Percentiles rank a stretch among this genome's conserved stretches.
Conservation (phyloP, 1,140 invertebrate genomes). For the Leguminivora glycinivorella region DNA sequence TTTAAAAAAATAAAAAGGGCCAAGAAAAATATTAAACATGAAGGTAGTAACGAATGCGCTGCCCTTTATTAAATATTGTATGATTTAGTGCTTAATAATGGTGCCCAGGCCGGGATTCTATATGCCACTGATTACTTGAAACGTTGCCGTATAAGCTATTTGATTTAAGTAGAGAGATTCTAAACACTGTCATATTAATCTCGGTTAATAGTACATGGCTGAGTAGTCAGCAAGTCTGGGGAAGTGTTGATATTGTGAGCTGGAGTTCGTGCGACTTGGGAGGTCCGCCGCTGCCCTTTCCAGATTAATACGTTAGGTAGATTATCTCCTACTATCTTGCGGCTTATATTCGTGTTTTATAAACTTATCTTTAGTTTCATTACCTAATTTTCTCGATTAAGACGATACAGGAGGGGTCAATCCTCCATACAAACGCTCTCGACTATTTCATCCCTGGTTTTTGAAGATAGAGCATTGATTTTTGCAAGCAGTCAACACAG, state of each 20-base stretch:
- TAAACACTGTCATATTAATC: conserved; percentile 45
- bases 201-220: conserved; percentile 41
- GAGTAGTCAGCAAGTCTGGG: conserved; percentile 38
- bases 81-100: conserved; percentile 36
- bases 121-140: conserved; percentile 36
- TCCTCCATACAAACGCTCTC: no score
- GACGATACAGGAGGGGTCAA: no score
- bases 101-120: conserved; percentile 30
- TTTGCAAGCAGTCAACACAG: no score
- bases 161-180: conserved; percentile 35
- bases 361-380: neutral
- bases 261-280: conserved; percentile 45
- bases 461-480: no score
- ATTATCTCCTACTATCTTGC: conserved; percentile 27
- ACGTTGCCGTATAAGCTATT: conserved; percentile 33
- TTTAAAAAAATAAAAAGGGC: no score
- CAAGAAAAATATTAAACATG: no score
- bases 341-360: neutral
- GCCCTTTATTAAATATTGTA: neutral
- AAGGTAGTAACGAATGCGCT: neutral
- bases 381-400: no score
- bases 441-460: no score
- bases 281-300: conserved; percentile 44
- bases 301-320: conserved; percentile 51
- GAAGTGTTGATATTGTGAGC: no score